Percentiles rank a stretch among this genome's conserved stretches.
These are phyloP conservation scores for Pseudocheirus occidentalis DNA, from an alignment of 2,797 vertebrate species.

Conservation along the genomic window DNA sequence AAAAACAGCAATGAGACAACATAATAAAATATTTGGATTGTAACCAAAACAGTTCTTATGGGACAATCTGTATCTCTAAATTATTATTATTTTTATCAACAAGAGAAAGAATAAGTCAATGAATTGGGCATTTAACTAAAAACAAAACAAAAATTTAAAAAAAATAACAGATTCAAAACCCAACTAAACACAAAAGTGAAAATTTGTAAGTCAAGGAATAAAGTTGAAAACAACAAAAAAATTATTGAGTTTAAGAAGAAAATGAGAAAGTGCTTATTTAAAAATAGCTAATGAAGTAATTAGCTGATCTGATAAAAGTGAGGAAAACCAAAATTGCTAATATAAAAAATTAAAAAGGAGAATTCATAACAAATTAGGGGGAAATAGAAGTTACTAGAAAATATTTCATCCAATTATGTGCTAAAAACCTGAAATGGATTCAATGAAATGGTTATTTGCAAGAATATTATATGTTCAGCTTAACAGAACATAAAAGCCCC, in stretches of 20 bases:
- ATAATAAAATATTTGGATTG: neutral
- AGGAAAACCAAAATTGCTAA: neutral
- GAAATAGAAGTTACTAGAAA: neutral
- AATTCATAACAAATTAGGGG: neutral
- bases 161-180: neutral
- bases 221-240: neutral
- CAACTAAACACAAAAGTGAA: neutral
- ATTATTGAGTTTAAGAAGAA: neutral
- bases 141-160: neutral
- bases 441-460: neutral
- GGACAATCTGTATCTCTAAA: neutral
- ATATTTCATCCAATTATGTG: neutral
- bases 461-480: neutral
- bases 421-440: neutral
- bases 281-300: neutral
- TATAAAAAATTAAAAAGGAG: neutral
- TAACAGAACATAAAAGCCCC: neutral
- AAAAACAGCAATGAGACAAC: neutral
- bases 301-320: neutral
- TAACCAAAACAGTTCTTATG: neutral
- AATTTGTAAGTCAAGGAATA: neutral
- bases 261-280: neutral
- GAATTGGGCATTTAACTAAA: neutral
- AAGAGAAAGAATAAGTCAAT: neutral
- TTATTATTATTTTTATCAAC: neutral